Evolutionary conservation across 2,797 vertebrate genomes (phyloP).

Genomic region (Ammospiza maritima): DNA sequence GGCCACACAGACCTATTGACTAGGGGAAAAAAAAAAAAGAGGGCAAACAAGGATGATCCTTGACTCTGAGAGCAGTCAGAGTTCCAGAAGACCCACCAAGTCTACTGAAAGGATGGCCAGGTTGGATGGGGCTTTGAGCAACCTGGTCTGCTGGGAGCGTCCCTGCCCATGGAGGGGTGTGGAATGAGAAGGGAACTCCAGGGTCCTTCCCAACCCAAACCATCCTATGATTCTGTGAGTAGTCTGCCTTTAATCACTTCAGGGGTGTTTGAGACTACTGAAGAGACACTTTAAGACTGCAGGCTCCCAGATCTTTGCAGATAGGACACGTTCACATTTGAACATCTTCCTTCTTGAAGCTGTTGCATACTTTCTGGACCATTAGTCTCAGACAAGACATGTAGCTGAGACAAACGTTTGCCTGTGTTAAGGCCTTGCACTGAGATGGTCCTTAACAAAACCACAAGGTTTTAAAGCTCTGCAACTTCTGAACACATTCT

Average conservation of each 20-base stretch:
- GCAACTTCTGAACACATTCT: neutral
- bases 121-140: neutral
- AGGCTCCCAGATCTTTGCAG: neutral
- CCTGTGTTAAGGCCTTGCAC: neutral
- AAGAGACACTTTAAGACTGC: neutral
- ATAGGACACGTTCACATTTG: accelerated
- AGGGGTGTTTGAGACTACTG: neutral
- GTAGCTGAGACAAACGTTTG: neutral
- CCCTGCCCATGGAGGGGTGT: accelerated
- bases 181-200: neutral
- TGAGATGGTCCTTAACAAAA: neutral
- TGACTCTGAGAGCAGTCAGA: neutral
- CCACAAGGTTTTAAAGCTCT: neutral
- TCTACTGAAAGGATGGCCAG: neutral
- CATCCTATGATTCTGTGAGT: neutral
- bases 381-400: neutral
- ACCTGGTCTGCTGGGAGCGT: neutral
- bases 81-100: neutral
- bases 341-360: neutral
- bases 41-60: neutral
- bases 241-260: neutral
- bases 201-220: neutral
- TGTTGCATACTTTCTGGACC: neutral
- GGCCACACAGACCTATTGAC: neutral
- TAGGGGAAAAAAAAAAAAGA: neutral